A percentile compares a stretch with the other conserved stretches of the same genome.
Evolutionary conservation across 2,888 invertebrate species (phyloP).

Genomic region (Microplitis manilae): DNA sequence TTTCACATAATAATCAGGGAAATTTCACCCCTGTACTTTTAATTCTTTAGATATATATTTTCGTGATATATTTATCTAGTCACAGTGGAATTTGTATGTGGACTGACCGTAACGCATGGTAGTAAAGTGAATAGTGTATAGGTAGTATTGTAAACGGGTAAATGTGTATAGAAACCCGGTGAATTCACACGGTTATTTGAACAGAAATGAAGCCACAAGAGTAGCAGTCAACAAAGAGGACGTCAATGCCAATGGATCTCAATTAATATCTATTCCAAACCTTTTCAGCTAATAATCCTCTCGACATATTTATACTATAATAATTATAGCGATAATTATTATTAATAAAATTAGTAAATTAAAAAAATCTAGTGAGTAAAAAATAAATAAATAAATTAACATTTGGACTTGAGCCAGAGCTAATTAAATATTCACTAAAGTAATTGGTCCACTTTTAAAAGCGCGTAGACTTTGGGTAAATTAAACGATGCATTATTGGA

Average conservation of each 20-base stretch:
- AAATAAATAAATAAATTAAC: neutral
- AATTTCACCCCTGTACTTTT: neutral
- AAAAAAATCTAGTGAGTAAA: neutral
- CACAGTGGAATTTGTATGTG: neutral
- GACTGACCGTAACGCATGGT: neutral
- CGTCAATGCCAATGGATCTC: constrained; percentile 6
- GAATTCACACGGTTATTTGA: constrained; percentile 24
- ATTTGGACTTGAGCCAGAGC: constrained; percentile 18
- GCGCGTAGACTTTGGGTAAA: neutral
- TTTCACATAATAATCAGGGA: neutral
- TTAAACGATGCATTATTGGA: constrained; percentile 14
- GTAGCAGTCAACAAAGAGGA: constrained; percentile 11
- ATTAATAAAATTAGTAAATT: constrained; percentile 4
- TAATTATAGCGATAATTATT: neutral
- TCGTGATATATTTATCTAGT: neutral
- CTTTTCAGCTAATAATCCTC: neutral
- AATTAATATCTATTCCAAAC: neutral
- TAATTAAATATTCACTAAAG: constrained; percentile 24
- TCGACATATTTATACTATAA: neutral
- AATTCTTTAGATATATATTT: neutral
- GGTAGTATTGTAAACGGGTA: neutral
- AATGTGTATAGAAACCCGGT: constrained; percentile 20
- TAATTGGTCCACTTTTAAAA: constrained; percentile 23
- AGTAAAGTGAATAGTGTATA: neutral
- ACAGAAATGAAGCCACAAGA: constrained; percentile 14